Evolutionary conservation across 2,797 vertebrate genomes (phyloP).

Genomic region (Rhynchotus rufescens): DNA sequence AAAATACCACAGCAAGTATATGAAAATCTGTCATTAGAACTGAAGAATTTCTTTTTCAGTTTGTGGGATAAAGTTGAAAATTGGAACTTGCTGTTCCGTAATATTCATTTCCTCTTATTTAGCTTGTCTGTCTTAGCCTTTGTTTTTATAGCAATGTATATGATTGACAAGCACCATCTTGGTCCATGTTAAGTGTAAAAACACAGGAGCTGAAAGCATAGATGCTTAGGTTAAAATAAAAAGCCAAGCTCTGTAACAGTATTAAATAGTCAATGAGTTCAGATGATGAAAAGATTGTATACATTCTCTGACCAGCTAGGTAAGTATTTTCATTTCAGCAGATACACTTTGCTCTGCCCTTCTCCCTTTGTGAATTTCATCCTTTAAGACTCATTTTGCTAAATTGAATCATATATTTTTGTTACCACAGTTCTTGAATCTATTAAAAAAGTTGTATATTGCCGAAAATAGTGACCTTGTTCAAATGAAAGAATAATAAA

Average conservation of each 20-base stretch:
- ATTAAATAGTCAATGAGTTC: not conserved
- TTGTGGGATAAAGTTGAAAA: not conserved
- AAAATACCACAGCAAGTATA: slow-evolving; percentile 85
- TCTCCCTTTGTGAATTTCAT: slow-evolving; percentile 5
- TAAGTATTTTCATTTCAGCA: not conserved
- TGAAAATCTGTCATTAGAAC: not conserved
- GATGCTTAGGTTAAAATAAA: not conserved
- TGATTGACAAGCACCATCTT: not conserved
- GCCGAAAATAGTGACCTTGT: slow-evolving; percentile 7
- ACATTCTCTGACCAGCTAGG: not conserved
- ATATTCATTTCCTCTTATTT: not conserved
- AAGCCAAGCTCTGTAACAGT: not conserved
- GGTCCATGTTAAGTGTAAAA: not conserved
- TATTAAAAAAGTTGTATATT: not conserved
- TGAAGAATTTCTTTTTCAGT: not conserved
- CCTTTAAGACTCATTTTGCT: not conserved
- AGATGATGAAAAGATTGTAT: not conserved
- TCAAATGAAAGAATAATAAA: not conserved
- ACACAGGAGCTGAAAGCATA: not conserved
- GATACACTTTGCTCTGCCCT: not conserved
- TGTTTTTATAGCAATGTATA: not conserved
- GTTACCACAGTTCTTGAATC: not conserved
- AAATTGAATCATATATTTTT: not conserved
- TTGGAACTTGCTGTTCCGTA: not conserved
- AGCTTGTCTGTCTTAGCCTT: not conserved